Conservation (phyloP, 2,113 vertebrate species). For the Misgurnus anguillicaudatus region DNA sequence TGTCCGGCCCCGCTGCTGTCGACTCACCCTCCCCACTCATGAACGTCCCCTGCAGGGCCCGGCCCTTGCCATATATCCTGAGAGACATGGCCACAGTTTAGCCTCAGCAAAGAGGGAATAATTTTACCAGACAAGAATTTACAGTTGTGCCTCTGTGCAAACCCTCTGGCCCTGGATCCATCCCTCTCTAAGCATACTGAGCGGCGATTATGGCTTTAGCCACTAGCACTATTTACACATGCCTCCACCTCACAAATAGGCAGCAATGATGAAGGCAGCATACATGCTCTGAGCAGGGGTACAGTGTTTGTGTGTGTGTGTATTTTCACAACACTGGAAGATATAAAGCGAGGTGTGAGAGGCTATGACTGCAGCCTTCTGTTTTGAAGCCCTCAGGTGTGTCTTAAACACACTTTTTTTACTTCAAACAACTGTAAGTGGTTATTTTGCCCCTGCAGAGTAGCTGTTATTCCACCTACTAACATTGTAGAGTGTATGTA, state of each 20-base stretch:
- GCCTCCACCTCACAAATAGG: constrained; percentile 33
- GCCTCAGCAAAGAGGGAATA: constrained; percentile 57
- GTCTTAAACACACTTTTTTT: constrained; percentile 10
- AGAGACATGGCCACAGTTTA: constrained; percentile 54
- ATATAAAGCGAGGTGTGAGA: not conserved
- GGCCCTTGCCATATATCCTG: constrained; percentile 48
- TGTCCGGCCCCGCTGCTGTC: constrained; percentile 54
- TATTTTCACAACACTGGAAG: constrained; percentile 10
- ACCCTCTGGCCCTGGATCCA: constrained; percentile 54
- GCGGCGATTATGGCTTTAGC: constrained; percentile 38
- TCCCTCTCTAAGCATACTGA: constrained; percentile 52
- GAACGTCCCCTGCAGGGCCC: constrained; percentile 13
- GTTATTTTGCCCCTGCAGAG: not conserved
- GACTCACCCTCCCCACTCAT: constrained; percentile 25
- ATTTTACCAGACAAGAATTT: constrained; percentile 57
- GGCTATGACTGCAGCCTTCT: not conserved
- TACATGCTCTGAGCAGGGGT: not conserved
- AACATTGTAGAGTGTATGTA: not conserved
- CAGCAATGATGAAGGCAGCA: not conserved
- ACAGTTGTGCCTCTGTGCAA: constrained; percentile 50
- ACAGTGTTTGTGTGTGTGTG: not conserved
- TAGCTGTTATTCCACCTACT: not conserved
- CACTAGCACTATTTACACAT: constrained; percentile 42
- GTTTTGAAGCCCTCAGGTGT: constrained; percentile 4
- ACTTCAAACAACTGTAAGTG: not conserved